Evolutionary conservation across 2,797 vertebrate genomes (phyloP), one percentile per base, ranked within the genome.

Genomic region (Choloepus didactylus): DNA sequence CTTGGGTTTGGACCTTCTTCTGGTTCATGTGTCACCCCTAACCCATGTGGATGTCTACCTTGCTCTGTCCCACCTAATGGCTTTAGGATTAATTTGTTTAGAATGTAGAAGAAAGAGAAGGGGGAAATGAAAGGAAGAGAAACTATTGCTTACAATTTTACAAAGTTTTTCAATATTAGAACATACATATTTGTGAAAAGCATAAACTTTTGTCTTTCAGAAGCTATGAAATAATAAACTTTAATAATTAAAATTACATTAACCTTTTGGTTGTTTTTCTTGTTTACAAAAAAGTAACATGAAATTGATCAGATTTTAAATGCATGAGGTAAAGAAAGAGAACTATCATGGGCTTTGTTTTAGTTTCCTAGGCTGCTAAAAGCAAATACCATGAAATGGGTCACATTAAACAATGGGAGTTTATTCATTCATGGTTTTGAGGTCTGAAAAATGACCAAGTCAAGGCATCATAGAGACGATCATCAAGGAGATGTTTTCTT

Each of bases 101-200:
- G 25, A 64, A 72, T 49, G 11, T 46, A 85, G 79, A n/a, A n/a
- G 2, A 25, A 75, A 72, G 7, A 6, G 38, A 60, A 84, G 27
- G 5, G 11, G 27, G 5, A 66, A 76, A 69, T 2, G 72, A 60
- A 59, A 44, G 41, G 31, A 49, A 83, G 29, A n/a, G 38, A 9
- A 41, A n/a, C 1, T 1, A 25, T 5, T 3, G 0, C 44, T 27
- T 46, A 62, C 62, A 29, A 1, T 19, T 44, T 69, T 18, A 35
- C 18, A 35, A 59, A 64, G 9, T 14, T 51, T 81, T 85, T n/a
- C 23, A 67, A 18, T 70, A n/a, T 90, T 41, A 81, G 59, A 62
- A 69, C 31, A 29, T 27, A 70, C 19, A n/a, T 31, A 29, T 16
- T 70, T 59, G 0, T 29, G 38, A 56, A 56, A 66, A 44, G 1